These are phyloP conservation scores for Diarsia mendica DNA, from an alignment of 2,888 invertebrate species.

Conservation along the genomic window DNA sequence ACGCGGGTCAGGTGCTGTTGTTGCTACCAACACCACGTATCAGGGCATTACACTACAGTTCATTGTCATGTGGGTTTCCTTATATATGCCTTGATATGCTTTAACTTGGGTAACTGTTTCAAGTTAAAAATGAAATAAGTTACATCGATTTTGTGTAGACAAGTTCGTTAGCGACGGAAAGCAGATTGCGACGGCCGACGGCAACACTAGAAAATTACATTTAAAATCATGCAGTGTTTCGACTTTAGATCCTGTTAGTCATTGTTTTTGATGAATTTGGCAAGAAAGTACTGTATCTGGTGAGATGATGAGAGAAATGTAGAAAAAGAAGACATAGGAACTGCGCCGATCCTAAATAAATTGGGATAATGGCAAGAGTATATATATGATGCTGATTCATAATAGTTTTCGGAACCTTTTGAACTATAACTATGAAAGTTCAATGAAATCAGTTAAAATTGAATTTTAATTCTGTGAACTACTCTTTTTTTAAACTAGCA, in stretches of 20 bases:
- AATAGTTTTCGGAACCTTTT: neutral
- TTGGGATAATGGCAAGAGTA: no score
- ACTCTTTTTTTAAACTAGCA: neutral
- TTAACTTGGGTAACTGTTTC: slow-evolving; percentile 34
- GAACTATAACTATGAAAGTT: neutral
- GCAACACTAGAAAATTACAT: neutral
- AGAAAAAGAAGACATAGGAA: no score
- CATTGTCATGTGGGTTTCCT: slow-evolving; percentile 60
- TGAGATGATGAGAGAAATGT: no score
- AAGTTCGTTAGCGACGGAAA: neutral
- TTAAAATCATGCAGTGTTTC: neutral
- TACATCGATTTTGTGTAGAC: slow-evolving; percentile 24
- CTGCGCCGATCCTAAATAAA: no score
- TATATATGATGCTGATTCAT: neutral
- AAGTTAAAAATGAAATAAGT: slow-evolving; percentile 12
- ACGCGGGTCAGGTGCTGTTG: slow-evolving; percentile 50
- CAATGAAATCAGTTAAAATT: neutral
- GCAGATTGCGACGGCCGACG: slow-evolving; percentile 26
- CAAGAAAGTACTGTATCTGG: no score
- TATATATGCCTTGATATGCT: slow-evolving; percentile 9
- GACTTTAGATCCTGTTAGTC: neutral
- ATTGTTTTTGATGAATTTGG: neutral
- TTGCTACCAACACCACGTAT: slow-evolving; percentile 33
- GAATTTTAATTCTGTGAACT: neutral
- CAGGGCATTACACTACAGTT: slow-evolving; percentile 47